These are phyloP conservation scores for Metallyticus violacea DNA, from an alignment of 2,888 invertebrate species.

Conservation along the genomic window DNA sequence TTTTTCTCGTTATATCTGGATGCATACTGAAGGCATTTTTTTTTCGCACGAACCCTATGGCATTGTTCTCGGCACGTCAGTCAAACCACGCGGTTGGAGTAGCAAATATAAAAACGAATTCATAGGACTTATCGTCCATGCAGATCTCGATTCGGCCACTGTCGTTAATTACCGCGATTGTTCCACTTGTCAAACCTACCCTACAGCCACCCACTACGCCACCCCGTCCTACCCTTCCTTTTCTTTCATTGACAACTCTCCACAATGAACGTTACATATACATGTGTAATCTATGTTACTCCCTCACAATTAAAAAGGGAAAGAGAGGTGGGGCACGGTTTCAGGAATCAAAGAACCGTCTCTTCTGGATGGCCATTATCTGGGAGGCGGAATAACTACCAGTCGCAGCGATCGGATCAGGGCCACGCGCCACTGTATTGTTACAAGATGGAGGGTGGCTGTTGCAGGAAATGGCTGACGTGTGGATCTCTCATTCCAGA, in stretches of 20 bases:
- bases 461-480: constrained; percentile 46
- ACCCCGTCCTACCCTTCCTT: no score
- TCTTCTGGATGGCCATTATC: neutral
- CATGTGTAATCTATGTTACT: constrained; percentile 3
- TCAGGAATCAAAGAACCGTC: neutral
- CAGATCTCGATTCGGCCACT: neutral
- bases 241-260: neutral
- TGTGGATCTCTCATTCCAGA: constrained; percentile 48
- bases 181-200: neutral
- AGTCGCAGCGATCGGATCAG: constrained; percentile 11
- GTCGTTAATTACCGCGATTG: neutral
- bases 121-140: neutral
- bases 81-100: neutral
- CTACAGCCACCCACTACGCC: neutral
- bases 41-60: neutral
- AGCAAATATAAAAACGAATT: neutral
- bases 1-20: no score
- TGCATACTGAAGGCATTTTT: neutral
- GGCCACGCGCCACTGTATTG: constrained; percentile 5
- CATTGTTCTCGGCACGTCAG: neutral
- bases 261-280: neutral
- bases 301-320: constrained; percentile 27
- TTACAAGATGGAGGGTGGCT: constrained; percentile 1
- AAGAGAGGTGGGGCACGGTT: no score
- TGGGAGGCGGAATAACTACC: neutral